Percentiles rank a stretch among this genome's conserved stretches.
Conservation (phyloP, 2,797 vertebrate species). For the Lagorchestes hirsutus region DNA sequence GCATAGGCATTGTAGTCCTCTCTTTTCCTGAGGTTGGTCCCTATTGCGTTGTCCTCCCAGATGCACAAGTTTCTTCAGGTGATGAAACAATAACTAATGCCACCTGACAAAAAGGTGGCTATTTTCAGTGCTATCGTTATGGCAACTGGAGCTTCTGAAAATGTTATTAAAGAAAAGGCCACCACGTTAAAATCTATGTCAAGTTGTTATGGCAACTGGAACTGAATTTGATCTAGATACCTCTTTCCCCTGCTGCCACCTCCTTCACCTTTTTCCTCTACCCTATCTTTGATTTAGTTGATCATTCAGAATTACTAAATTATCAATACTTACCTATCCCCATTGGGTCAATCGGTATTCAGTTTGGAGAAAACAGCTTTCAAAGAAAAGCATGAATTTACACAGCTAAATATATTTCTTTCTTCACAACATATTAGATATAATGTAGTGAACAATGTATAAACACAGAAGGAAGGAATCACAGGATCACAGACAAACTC, state of each 20-base stretch:
- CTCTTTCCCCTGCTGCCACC: background rate
- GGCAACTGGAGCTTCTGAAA: conserved; percentile 42
- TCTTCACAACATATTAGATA: background rate
- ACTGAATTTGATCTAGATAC: conserved; percentile 57
- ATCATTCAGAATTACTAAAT: background rate
- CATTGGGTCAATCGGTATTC: background rate
- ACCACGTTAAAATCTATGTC: conserved; percentile 58
- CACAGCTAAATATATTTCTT: conserved; percentile 15
- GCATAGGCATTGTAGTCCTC: background rate
- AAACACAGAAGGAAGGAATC: background rate
- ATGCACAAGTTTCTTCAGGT: conserved; percentile 11
- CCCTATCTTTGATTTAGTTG: background rate
- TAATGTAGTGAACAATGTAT: background rate
- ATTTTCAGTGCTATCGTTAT: conserved; percentile 47
- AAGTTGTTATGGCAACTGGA: conserved; percentile 68
- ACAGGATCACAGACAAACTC: background rate
- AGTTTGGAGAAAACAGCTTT: background rate
- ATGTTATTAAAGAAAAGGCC: conserved; percentile 44
- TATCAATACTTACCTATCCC: background rate
- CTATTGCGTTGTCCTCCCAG: background rate
- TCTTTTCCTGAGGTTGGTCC: background rate
- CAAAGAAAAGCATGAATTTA: background rate
- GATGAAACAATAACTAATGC: conserved; percentile 4
- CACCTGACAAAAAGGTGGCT: background rate
- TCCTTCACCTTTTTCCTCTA: background rate